Conservation (phyloP, 2,797 vertebrate genomes). For the Cirrhinus mrigala region DNA sequence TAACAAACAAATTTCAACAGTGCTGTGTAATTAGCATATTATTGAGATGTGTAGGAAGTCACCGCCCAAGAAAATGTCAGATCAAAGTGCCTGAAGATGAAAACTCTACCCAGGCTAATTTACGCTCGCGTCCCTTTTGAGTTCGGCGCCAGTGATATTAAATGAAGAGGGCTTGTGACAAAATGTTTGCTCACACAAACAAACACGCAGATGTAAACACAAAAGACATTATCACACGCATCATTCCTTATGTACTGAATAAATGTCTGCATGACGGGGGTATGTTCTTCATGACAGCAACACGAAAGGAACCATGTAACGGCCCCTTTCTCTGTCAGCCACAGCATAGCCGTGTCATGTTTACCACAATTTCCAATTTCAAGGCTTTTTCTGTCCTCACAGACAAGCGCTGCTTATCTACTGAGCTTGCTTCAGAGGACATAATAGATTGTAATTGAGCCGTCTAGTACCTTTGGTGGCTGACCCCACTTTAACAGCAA, state of each 20-base stretch:
- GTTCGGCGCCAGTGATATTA: conserved; percentile 39
- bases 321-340: conserved; percentile 2
- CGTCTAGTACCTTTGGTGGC: conserved; percentile 49
- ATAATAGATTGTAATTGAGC: conserved; percentile 62
- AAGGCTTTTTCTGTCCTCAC: conserved; percentile 35
- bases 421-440: conserved; percentile 20
- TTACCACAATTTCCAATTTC: conserved; percentile 42
- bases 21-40: conserved; percentile 49
- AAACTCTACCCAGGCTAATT: conserved; percentile 51
- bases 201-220: conserved; percentile 21
- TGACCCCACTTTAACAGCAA: conserved; percentile 60
- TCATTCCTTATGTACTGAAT: background rate
- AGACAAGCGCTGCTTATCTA: conserved; percentile 43
- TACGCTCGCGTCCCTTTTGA: conserved; percentile 47
- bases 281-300: conserved; percentile 7
- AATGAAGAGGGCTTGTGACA: conserved; percentile 48
- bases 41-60: conserved; percentile 47
- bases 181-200: conserved; percentile 45
- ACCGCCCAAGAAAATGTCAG: conserved; percentile 55
- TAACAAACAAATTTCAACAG: conserved; percentile 38
- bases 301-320: conserved; percentile 1
- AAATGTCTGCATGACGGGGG: background rate
- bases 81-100: conserved; percentile 54
- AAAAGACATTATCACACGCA: conserved; percentile 27
- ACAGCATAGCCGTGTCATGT: conserved; percentile 31